A percentile compares a stretch with the other conserved stretches of the same genome.
Evolutionary conservation across 2,113 vertebrate species (phyloP).

Genomic region (Argyrosomus japonicus): DNA sequence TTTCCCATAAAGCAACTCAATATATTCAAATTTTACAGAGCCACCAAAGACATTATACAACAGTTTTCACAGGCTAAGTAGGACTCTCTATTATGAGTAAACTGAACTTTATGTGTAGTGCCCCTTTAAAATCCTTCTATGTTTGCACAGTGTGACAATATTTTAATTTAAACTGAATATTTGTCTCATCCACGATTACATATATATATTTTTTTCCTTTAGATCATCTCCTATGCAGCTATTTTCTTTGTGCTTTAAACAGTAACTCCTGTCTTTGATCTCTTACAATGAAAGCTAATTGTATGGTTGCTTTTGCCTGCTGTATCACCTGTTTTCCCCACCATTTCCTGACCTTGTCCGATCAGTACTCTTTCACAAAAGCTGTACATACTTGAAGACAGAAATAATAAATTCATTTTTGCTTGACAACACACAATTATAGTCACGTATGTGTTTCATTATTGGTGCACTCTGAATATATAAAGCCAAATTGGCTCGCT

Average conservation of each 20-base stretch:
- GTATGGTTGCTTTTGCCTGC: slow-evolving; percentile 83
- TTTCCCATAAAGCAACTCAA: background rate
- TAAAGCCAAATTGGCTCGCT: background rate
- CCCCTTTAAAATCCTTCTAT: slow-evolving; percentile 54
- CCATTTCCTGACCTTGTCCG: slow-evolving; percentile 79
- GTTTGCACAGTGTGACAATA: slow-evolving; percentile 77
- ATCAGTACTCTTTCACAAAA: slow-evolving; percentile 79
- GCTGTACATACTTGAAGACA: slow-evolving; percentile 88
- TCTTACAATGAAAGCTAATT: slow-evolving; percentile 76
- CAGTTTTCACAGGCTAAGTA: background rate
- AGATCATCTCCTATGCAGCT: slow-evolving; percentile 75
- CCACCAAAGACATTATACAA: background rate
- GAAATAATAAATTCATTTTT: slow-evolving; percentile 88
- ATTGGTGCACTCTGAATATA: background rate
- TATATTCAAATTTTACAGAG: background rate
- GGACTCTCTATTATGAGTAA: background rate
- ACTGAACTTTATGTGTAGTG: background rate
- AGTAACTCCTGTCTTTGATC: slow-evolving; percentile 56
- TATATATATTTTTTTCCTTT: slow-evolving; percentile 60
- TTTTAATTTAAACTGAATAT: slow-evolving; percentile 83
- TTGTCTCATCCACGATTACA: slow-evolving; percentile 70
- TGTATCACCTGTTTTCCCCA: slow-evolving; percentile 74
- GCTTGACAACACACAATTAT: slow-evolving; percentile 83
- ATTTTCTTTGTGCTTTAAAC: slow-evolving; percentile 82
- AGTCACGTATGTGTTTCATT: slow-evolving; percentile 9